Evolutionary conservation across 2,113 vertebrate species (phyloP), one percentile per base, ranked within the genome.

Genomic region (mouse (Mus musculus)): DNA sequence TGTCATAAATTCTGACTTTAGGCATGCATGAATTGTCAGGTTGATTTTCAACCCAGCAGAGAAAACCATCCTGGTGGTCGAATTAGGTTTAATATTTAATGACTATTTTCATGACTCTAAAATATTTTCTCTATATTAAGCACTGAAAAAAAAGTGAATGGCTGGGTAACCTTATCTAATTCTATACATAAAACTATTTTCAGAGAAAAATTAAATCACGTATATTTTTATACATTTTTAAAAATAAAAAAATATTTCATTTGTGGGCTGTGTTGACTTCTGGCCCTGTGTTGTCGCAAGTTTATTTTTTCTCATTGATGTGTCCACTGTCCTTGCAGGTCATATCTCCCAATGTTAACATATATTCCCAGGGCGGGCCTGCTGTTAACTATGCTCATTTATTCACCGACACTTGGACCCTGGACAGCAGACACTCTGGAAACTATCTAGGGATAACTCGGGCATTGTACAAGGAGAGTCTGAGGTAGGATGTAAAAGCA

Each of bases 11-110:
- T 88, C 72, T 93, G 42, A 96, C 63, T 61, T 90, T 88, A 96
- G n/a, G 54, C 65, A 91, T 59, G 4, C 12, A 95, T 84, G 28
- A 94, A 56, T 52, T 76, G 54, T 92, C 90, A 91, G 24, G 30
- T 75, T 89, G 56, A 81, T 89, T 95, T 94, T 93, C 75, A 90
- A 42, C 49, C 39, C 69, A 91, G 39, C 30, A 94, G 75, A 92
- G 69, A 30, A 96, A 95, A 89, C 16, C 8, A 81, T 85, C 20
- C 69, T 75, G 36, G 67, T 76, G 4, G 11, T 28, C 93, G 65
- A 96, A 94, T 81, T 90, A 52, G 46, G 17, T 93, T 96, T 96
- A 96, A 91, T 96, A 93, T 72, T 95, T 94, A 96, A 96, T 85
- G 36, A 91, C n/a, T 2, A 75, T 89, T 97, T 88, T 93, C 56